Percentiles rank a stretch among this genome's conserved stretches.
Evolutionary conservation across 2,888 invertebrate species (phyloP).

Genomic region (Drosophila paramelanica): DNA sequence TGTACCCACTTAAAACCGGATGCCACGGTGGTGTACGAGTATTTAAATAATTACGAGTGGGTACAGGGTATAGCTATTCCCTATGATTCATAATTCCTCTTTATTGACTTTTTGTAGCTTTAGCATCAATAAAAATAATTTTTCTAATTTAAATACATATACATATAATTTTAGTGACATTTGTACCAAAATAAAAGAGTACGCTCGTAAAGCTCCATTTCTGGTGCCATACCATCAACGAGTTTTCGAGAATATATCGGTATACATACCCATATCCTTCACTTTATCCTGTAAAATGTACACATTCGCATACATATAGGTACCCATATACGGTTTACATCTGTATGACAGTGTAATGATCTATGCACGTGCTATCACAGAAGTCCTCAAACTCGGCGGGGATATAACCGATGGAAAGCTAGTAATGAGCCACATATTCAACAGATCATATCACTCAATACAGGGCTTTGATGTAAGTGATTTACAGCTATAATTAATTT

Average conservation of each 20-base stretch:
- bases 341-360: slow-evolving; percentile 94
- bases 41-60: neutral
- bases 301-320: slow-evolving; percentile 85
- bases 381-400: slow-evolving; percentile 88
- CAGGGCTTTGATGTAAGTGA: slow-evolving; percentile 90
- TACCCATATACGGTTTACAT: slow-evolving; percentile 93
- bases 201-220: slow-evolving; percentile 90
- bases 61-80: neutral
- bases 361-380: slow-evolving; percentile 93
- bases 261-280: slow-evolving; percentile 37
- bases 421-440: slow-evolving; percentile 91
- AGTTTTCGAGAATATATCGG: slow-evolving; percentile 90
- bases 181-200: slow-evolving; percentile 89
- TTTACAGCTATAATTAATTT: neutral
- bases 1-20: neutral
- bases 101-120: neutral
- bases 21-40: too few species aligned
- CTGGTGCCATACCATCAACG: slow-evolving; percentile 91
- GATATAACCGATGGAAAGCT: slow-evolving; percentile 91
- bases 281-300: neutral
- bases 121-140: too few species aligned
- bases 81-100: neutral
- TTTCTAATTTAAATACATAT: neutral
- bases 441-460: slow-evolving; percentile 90
- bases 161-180: slow-evolving; percentile 86